Evolutionary conservation across 2,113 vertebrate species (phyloP).

Genomic region (Solea senegalensis): DNA sequence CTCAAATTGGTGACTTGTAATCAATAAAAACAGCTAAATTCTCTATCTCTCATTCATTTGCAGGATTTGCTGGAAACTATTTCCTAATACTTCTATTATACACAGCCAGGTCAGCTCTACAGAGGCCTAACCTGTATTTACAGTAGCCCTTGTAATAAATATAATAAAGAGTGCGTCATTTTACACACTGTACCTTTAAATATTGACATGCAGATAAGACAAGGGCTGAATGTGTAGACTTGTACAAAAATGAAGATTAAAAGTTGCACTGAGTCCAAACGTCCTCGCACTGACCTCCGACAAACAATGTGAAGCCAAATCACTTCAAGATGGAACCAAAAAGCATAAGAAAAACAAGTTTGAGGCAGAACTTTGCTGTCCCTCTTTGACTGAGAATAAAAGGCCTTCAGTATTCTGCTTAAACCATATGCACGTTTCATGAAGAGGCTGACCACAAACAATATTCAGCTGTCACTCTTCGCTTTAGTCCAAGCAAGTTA

Average conservation of each 20-base stretch:
- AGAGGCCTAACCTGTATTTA: too few species aligned
- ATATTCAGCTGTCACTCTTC: constrained; percentile 5
- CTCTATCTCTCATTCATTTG: neutral
- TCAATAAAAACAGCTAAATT: constrained; percentile 20
- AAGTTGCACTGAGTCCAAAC: neutral
- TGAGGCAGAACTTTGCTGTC: constrained; percentile 6
- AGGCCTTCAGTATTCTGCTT: constrained; percentile 10
- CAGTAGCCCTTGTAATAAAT: too few species aligned
- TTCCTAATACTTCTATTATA: neutral
- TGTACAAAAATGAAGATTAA: neutral
- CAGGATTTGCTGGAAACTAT: constrained; percentile 12
- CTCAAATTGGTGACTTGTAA: constrained; percentile 21
- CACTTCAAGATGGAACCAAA: constrained; percentile 8
- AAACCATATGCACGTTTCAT: constrained; percentile 34
- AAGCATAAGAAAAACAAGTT: constrained; percentile 19
- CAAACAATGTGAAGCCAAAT: neutral
- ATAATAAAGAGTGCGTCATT: too few species aligned
- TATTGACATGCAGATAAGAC: constrained; percentile 11
- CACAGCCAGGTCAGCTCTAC: too few species aligned
- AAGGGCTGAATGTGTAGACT: neutral
- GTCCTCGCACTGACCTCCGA: neutral
- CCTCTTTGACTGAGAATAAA: constrained; percentile 13
- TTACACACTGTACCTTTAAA: neutral
- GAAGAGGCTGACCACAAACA: constrained; percentile 17
- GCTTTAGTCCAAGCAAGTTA: constrained; percentile 14